These are phyloP conservation scores for Heterodera schachtii DNA, from an alignment of 1,140 invertebrate species.

Conservation along the genomic window DNA sequence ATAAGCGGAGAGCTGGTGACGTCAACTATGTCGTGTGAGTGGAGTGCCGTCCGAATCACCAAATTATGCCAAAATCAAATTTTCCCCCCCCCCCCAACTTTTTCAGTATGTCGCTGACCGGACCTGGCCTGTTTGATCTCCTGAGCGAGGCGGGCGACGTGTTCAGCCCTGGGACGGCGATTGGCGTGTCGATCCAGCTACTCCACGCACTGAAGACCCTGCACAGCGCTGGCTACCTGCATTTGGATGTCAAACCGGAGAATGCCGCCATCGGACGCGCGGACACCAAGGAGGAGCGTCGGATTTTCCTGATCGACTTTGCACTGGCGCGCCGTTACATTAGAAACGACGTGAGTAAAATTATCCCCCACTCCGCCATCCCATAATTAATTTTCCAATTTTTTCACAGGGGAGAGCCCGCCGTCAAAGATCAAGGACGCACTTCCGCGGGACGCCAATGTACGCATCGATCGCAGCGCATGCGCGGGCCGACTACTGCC, in stretches of 20 bases:
- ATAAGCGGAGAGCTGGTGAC: background rate
- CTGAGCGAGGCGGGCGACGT: background rate
- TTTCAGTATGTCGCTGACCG: slow-evolving; percentile 6
- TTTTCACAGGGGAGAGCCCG: no score
- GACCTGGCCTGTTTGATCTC: background rate
- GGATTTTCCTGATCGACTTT: slow-evolving; percentile 52
- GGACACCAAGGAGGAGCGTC: slow-evolving; percentile 43
- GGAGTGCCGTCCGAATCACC: no score
- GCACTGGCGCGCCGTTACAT: slow-evolving; percentile 48
- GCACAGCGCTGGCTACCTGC: slow-evolving; percentile 46
- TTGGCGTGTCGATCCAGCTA: slow-evolving; percentile 45
- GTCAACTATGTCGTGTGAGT: slow-evolving; percentile 12
- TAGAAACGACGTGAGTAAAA: slow-evolving; percentile 25
- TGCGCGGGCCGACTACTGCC: slow-evolving; percentile 45
- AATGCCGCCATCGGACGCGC: slow-evolving; percentile 47
- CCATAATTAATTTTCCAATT: slow-evolving; percentile 29
- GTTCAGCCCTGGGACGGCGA: slow-evolving; percentile 43
- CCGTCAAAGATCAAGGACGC: background rate
- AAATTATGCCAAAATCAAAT: no score
- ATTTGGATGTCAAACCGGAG: slow-evolving; percentile 54
- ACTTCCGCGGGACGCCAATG: slow-evolving; percentile 56
- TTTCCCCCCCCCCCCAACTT: no score
- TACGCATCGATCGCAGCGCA: slow-evolving; percentile 55
- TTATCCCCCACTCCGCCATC: background rate
- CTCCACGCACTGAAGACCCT: slow-evolving; percentile 50